These are phyloP conservation scores for Malurus melanocephalus DNA, from an alignment of 2,113 vertebrate genomes.

Conservation along the genomic window DNA sequence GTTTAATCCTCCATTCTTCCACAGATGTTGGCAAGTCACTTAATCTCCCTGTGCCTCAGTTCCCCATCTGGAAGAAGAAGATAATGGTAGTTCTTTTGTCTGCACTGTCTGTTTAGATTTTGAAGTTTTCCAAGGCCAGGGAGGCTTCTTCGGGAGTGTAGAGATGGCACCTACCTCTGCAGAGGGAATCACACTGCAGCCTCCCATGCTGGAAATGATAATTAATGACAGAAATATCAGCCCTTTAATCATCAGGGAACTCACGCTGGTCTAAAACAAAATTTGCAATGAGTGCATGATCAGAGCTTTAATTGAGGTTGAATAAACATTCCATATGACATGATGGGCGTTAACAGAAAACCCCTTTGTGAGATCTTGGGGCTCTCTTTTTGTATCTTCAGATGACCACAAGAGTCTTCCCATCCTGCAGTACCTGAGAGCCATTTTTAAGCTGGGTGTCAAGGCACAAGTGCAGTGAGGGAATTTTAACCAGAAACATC, in stretches of 20 bases:
- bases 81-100: conserved; percentile 54
- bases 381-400: background rate
- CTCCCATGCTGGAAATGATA: background rate
- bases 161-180: background rate
- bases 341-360: background rate
- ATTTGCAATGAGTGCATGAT: background rate
- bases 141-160: conserved; percentile 22
- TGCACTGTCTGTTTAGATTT: conserved; percentile 49
- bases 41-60: conserved; percentile 67
- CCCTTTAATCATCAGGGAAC: background rate
- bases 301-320: background rate
- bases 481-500: background rate
- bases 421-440: background rate
- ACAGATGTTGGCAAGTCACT: conserved; percentile 64
- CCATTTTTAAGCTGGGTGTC: background rate
- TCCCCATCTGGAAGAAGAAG: conserved; percentile 60
- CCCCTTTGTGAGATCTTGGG: background rate
- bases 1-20: conserved; percentile 63
- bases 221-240: background rate
- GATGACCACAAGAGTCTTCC: background rate
- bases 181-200: background rate
- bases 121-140: conserved; percentile 49
- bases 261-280: background rate
- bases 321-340: background rate
- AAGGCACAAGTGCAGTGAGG: background rate